Conservation (phyloP, 2,888 invertebrate species). For the Deroplatys truncata region DNA sequence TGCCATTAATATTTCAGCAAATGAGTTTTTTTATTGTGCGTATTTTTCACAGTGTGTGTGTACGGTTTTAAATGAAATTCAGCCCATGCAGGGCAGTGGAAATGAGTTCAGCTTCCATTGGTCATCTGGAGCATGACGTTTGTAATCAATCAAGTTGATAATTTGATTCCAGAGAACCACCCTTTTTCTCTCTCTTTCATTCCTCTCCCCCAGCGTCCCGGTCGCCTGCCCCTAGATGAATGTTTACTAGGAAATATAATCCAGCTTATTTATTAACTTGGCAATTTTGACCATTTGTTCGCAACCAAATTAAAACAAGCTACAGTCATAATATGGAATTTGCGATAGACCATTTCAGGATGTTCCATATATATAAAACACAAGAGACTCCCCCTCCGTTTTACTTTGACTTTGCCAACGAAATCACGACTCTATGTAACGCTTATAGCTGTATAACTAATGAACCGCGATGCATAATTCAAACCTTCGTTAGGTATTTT, state of each 20-base stretch:
- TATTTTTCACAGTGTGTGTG: constrained; percentile 26
- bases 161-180: constrained; percentile 29
- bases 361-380: constrained; percentile 10
- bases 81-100: constrained; percentile 21
- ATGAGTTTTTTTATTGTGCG: constrained; percentile 32
- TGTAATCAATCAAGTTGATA: constrained; percentile 34
- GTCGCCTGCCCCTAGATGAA: constrained; percentile 33
- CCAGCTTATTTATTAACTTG: constrained; percentile 31
- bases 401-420: constrained; percentile 21
- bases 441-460: constrained; percentile 25
- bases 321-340: constrained; percentile 26
- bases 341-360: constrained; percentile 19
- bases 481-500: constrained; percentile 29
- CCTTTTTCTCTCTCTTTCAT: constrained; percentile 17
- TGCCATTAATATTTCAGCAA: constrained; percentile 32
- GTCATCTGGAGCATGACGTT: constrained; percentile 32
- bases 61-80: constrained; percentile 29
- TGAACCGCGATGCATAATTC: constrained; percentile 28
- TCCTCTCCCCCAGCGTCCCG: constrained; percentile 33
- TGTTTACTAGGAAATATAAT: constrained; percentile 31
- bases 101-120: constrained; percentile 33
- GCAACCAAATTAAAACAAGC: constrained; percentile 30
- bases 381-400: constrained; percentile 14
- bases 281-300: constrained; percentile 30
- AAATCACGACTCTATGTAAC: constrained; percentile 17